Conservation (phyloP, 1,140 invertebrate species). For the Anastrepha ludens region DNA sequence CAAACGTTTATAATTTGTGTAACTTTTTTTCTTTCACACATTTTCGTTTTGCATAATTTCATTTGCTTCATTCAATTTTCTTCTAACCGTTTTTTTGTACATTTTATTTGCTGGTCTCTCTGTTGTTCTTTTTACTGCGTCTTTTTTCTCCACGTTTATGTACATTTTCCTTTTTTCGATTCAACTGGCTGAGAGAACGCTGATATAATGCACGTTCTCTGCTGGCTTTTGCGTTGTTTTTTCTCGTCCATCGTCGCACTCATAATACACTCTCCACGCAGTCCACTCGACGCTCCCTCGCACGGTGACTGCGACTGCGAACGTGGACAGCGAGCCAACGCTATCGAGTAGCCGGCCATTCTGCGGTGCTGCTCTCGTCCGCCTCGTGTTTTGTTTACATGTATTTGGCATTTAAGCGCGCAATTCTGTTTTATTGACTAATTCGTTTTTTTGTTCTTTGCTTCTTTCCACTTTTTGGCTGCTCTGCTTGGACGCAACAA, state of each 20-base stretch:
- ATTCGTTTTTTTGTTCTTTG: conserved; percentile 20
- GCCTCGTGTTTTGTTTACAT: conserved; percentile 37
- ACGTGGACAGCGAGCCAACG: neutral
- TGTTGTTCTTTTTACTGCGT: neutral
- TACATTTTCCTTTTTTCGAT: conserved; percentile 42
- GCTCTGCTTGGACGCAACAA: conserved; percentile 25
- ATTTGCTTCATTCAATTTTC: conserved; percentile 43
- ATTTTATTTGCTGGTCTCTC: neutral
- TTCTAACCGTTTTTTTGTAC: conserved; percentile 15
- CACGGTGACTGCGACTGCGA: neutral
- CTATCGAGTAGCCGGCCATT: neutral
- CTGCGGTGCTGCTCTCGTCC: neutral
- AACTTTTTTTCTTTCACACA: neutral
- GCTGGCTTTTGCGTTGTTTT: neutral
- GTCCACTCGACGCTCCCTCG: conserved; percentile 31
- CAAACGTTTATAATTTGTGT: neutral
- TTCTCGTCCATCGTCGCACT: neutral
- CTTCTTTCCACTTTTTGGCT: neutral
- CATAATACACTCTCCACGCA: neutral
- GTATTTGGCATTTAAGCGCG: conserved; percentile 40
- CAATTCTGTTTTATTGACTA: conserved; percentile 30
- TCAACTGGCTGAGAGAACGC: neutral
- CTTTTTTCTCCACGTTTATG: conserved; percentile 4
- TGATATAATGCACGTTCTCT: too few relatives aligned
- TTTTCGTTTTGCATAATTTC: conserved; percentile 48